These are phyloP conservation scores for Liparis tanakae DNA, from an alignment of 2,797 vertebrate species.

Conservation along the genomic window DNA sequence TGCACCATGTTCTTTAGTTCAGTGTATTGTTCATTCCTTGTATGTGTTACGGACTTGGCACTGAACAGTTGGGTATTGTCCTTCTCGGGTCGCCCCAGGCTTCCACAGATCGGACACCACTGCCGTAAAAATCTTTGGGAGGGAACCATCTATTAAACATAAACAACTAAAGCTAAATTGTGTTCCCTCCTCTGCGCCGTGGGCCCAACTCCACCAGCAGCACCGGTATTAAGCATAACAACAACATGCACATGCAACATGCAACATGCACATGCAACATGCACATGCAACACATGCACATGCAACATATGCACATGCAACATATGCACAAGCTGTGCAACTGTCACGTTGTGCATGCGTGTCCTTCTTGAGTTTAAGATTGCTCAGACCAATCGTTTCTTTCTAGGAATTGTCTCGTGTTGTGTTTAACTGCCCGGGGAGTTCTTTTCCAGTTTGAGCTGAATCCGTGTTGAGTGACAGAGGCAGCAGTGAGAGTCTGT, in stretches of 20 bases:
- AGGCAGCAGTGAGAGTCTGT: conserved; percentile 30
- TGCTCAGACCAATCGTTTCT: not conserved
- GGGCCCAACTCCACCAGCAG: no score
- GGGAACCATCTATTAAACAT: not conserved
- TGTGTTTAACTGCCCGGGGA: not conserved
- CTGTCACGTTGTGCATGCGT: not conserved
- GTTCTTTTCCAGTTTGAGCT: conserved; percentile 36
- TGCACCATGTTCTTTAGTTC: no score
- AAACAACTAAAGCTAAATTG: not conserved
- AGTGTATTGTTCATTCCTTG: no score
- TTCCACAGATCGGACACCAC: not conserved
- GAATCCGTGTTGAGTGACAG: conserved; percentile 50
- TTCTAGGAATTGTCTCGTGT: not conserved
- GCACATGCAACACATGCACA: not conserved
- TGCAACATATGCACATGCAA: not conserved
- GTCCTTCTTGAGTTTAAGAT: not conserved
- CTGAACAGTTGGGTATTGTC: no score
- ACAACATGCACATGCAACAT: not conserved
- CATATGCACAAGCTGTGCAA: not conserved
- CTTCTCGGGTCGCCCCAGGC: no score
- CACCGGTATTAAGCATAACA: not conserved
- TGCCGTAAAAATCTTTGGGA: not conserved
- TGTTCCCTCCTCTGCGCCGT: not conserved
- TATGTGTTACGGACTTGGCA: no score
- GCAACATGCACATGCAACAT: not conserved